These are phyloP conservation scores for Flexamia atlantica DNA, from an alignment of 2,888 invertebrate genomes.

Conservation along the genomic window DNA sequence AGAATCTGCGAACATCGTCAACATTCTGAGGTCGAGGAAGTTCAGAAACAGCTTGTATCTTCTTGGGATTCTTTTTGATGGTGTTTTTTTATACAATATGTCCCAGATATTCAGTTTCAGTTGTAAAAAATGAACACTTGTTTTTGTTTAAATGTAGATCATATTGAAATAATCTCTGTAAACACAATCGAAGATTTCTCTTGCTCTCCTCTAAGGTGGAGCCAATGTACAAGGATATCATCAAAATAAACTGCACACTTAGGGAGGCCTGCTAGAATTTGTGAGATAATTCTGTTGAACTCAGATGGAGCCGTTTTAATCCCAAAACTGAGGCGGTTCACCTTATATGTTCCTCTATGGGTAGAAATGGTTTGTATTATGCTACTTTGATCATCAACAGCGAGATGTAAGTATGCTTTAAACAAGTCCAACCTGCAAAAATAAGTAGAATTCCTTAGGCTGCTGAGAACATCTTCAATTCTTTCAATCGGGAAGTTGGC, in stretches of 20 bases:
- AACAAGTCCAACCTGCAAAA: slow-evolving; percentile 67
- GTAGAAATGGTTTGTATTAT: slow-evolving; percentile 63
- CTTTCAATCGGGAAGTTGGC: slow-evolving; percentile 67
- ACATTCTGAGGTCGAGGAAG: slow-evolving; percentile 64
- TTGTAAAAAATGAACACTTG: slow-evolving; percentile 64
- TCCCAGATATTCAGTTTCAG: slow-evolving; percentile 63
- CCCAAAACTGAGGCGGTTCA: slow-evolving; percentile 26
- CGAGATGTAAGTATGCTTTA: slow-evolving; percentile 67
- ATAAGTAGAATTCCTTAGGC: slow-evolving; percentile 61
- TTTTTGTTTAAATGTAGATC: slow-evolving; percentile 62
- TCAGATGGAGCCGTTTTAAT: slow-evolving; percentile 60
- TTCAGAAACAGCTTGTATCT: slow-evolving; percentile 60
- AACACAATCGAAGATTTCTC: slow-evolving; percentile 40
- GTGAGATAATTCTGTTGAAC: slow-evolving; percentile 63
- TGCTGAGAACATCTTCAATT: slow-evolving; percentile 65
- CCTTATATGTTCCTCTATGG: slow-evolving; percentile 55
- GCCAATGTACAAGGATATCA: slow-evolving; percentile 68
- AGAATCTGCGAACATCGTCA: slow-evolving; percentile 64
- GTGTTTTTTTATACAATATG: slow-evolving; percentile 63
- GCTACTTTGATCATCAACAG: slow-evolving; percentile 62
- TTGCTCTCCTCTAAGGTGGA: slow-evolving; percentile 64
- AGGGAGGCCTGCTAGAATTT: slow-evolving; percentile 58
- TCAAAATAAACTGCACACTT: slow-evolving; percentile 65
- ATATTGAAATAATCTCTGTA: slow-evolving; percentile 32
- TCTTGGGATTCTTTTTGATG: slow-evolving; percentile 51